These are phyloP conservation scores for Bombus terrestris DNA, from an alignment of 1,140 invertebrate species.

Conservation along the genomic window DNA sequence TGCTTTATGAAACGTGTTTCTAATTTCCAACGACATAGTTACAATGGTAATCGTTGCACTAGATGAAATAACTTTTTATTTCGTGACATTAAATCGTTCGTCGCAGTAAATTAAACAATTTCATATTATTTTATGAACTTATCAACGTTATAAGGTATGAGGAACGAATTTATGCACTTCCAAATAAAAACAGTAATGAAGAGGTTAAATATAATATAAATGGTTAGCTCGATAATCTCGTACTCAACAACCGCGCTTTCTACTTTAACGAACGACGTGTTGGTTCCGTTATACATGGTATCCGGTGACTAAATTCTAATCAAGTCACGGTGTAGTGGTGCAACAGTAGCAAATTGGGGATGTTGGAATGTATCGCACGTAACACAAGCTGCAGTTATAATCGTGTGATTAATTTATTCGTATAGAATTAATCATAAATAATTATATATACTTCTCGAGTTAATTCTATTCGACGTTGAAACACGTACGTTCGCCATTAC, in stretches of 20 bases:
- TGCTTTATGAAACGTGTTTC: background rate
- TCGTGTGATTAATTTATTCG: conserved; percentile 6
- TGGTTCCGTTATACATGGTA: conserved; percentile 55
- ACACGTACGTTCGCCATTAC: background rate
- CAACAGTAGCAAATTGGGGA: conserved; percentile 45
- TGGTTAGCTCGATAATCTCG: conserved; percentile 25
- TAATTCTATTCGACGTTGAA: background rate
- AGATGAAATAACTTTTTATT: background rate
- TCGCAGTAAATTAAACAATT: background rate
- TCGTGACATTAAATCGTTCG: background rate
- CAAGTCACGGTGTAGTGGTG: conserved; percentile 55
- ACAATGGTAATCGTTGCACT: background rate
- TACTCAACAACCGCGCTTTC: conserved; percentile 25
- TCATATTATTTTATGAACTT: background rate
- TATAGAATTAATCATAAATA: conserved; percentile 15
- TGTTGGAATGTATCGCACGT: conserved; percentile 49
- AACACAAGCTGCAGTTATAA: conserved; percentile 26
- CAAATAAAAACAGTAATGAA: background rate
- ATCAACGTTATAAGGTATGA: background rate
- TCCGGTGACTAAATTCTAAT: conserved; percentile 66
- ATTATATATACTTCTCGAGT: background rate
- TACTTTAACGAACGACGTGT: conserved; percentile 47
- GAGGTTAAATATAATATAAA: conserved; percentile 6
- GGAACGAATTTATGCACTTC: background rate
- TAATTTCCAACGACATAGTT: no score